A percentile compares a stretch with the other conserved stretches of the same genome.
Conservation (phyloP, 2,888 invertebrate species). For the Tipula helvola region DNA sequence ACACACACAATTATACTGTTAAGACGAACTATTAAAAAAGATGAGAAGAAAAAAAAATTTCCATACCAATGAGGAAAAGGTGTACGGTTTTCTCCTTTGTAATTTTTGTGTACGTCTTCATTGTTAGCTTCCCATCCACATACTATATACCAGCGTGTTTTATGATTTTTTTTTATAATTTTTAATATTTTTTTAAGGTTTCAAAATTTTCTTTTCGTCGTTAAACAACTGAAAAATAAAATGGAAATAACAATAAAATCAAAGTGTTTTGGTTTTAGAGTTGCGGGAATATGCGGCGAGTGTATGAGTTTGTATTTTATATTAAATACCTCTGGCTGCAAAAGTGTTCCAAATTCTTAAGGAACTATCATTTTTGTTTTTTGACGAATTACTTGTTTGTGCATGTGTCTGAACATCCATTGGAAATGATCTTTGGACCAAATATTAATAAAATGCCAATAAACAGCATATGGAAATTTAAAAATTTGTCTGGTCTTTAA, state of each 20-base stretch:
- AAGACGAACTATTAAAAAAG: background rate
- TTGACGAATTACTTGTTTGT: too few relatives aligned
- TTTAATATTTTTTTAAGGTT: background rate
- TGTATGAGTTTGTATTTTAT: background rate
- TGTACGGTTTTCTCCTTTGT: background rate
- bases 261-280: background rate
- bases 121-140: background rate
- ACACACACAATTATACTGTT: slow-evolving; percentile 4
- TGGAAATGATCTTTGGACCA: too few relatives aligned
- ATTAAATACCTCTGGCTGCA: background rate
- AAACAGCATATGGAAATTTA: too few relatives aligned
- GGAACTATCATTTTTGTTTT: too few relatives aligned
- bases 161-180: background rate
- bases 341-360: too few relatives aligned
- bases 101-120: background rate
- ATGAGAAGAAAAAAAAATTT: background rate
- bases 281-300: background rate
- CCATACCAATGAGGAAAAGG: background rate
- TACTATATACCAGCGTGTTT: background rate
- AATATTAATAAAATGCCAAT: too few relatives aligned
- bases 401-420: too few relatives aligned
- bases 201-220: background rate
- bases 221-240: background rate
- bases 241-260: background rate
- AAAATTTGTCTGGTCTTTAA: too few relatives aligned